A percentile compares a stretch with the other conserved stretches of the same genome.
These are phyloP conservation scores for Podargus strigoides DNA, from an alignment of 2,797 vertebrate genomes.

Conservation along the genomic window DNA sequence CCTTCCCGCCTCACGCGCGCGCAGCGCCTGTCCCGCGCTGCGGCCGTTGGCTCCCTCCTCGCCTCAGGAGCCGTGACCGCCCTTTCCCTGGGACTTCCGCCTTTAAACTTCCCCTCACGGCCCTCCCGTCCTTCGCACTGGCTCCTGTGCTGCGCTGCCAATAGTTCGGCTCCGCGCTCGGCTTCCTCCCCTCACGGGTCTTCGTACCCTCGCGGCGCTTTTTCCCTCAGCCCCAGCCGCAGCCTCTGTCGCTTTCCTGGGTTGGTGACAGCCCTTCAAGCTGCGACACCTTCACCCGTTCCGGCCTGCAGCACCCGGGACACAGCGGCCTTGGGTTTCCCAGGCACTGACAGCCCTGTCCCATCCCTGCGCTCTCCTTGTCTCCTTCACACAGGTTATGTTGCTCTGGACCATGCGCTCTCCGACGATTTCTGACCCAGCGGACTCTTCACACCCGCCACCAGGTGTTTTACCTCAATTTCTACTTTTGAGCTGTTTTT, in stretches of 20 bases:
- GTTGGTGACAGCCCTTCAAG: no score
- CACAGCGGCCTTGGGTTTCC: no score
- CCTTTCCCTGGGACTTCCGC: no score
- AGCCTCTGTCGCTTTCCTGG: no score
- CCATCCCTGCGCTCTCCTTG: accelerated
- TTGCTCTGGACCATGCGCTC: accelerated
- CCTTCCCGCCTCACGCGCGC: accelerated
- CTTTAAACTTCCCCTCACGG: no score
- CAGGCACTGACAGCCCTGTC: background rate
- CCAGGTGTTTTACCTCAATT: background rate
- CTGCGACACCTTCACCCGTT: no score
- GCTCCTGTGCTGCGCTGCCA: background rate
- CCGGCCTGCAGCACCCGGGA: background rate
- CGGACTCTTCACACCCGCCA: background rate
- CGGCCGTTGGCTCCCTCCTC: background rate
- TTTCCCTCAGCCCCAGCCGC: background rate
- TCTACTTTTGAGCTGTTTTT: background rate
- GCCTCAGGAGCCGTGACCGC: background rate
- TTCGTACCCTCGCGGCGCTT: no score
- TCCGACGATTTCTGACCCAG: accelerated
- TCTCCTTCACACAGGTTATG: accelerated
- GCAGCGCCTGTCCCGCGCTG: accelerated
- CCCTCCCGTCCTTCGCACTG: no score
- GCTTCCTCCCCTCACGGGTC: background rate
- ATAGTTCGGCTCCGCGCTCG: background rate